Evolutionary conservation across 2,113 vertebrate genomes (phyloP).

Genomic region (Peromyscus californicus): DNA sequence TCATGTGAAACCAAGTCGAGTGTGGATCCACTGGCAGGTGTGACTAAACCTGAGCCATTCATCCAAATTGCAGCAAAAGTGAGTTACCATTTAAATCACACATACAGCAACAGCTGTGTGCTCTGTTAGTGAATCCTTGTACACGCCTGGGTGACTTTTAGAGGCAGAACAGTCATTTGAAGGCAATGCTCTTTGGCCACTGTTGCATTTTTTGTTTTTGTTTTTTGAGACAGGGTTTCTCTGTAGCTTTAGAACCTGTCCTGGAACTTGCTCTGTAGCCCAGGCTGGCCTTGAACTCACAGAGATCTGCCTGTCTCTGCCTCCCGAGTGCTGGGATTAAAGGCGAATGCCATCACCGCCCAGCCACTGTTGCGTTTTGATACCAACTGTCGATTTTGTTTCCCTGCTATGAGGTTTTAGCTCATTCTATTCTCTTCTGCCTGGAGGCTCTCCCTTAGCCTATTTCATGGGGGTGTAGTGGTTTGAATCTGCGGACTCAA

Average conservation of each 20-base stretch:
- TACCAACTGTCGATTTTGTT: neutral
- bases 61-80: neutral
- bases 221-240: no score
- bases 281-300: no score
- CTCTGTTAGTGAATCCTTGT: neutral
- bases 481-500: neutral
- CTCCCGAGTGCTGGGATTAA: no score
- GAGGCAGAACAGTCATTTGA: slow-evolving; percentile 11
- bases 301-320: no score
- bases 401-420: slow-evolving; percentile 20
- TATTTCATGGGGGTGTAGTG: neutral
- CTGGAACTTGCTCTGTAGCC: no score
- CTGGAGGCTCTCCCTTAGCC: neutral
- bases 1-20: neutral
- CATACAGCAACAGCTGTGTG: neutral
- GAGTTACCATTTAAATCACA: slow-evolving; percentile 48
- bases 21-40: neutral
- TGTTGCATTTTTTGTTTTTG: neutral
- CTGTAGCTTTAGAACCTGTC: no score
- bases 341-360: no score
- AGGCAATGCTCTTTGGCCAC: neutral
- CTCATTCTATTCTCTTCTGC: neutral
- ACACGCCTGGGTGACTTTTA: neutral
- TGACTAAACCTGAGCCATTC: neutral
- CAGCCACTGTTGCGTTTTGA: neutral